Evolutionary conservation across 2,888 invertebrate species (phyloP).

Genomic region (Sipha maydis): DNA sequence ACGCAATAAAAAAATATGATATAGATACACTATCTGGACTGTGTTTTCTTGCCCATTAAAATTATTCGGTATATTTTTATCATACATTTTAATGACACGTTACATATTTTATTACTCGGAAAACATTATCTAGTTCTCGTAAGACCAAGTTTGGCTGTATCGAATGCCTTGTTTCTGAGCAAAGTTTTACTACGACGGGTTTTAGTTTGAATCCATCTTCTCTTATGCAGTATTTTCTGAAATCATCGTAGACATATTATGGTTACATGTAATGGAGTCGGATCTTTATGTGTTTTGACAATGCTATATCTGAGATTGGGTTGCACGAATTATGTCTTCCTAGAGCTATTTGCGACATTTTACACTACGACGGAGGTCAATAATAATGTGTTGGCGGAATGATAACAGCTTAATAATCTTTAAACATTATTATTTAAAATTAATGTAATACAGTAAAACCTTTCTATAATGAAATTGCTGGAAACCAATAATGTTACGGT

Average conservation of each 20-base stretch:
- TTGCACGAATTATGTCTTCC: background rate
- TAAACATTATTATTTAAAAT: too few relatives aligned
- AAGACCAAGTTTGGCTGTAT: constrained; percentile 30
- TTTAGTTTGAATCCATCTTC: constrained; percentile 27
- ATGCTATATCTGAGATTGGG: background rate
- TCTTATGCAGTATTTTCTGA: constrained; percentile 34
- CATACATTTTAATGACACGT: constrained; percentile 24
- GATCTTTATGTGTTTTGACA: background rate
- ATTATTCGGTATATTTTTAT: background rate
- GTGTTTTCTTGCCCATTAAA: background rate
- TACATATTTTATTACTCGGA: constrained; percentile 42
- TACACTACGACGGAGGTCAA: too few relatives aligned
- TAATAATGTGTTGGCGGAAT: too few relatives aligned
- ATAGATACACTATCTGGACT: background rate
- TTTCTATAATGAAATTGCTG: too few relatives aligned
- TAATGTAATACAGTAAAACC: too few relatives aligned
- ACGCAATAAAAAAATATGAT: background rate
- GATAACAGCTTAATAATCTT: too few relatives aligned
- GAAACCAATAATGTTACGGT: too few relatives aligned
- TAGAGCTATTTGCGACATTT: background rate
- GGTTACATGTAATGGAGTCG: background rate
- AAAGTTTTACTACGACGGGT: constrained; percentile 13
- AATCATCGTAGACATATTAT: background rate
- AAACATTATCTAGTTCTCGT: constrained; percentile 26
- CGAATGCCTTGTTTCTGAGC: constrained; percentile 50